These are phyloP conservation scores for Spea multiplicata DNA, from an alignment of 2,113 vertebrate species.

Conservation along the genomic window DNA sequence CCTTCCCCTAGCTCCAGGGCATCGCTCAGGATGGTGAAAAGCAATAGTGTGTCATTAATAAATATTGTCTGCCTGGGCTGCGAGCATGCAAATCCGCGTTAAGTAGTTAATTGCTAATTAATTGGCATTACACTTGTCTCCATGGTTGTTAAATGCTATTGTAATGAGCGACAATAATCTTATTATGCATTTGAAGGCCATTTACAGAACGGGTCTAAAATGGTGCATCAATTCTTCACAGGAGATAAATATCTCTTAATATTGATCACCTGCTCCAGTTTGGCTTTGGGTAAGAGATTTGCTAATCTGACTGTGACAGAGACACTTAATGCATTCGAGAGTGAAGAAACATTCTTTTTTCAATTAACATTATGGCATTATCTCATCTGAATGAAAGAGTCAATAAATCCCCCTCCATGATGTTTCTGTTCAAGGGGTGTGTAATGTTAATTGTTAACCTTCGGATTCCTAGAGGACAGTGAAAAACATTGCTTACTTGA, in stretches of 20 bases:
- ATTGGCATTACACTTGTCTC: constrained; percentile 11
- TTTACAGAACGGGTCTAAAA: constrained; percentile 5
- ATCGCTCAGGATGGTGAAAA: not conserved
- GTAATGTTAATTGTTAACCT: too few species aligned
- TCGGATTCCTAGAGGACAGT: too few species aligned
- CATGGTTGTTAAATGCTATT: constrained; percentile 22
- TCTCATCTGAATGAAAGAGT: too few species aligned
- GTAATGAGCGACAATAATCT: constrained; percentile 24
- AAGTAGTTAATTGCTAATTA: constrained; percentile 22
- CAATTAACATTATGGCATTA: too few species aligned
- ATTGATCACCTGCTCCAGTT: not conserved
- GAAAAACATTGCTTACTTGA: too few species aligned
- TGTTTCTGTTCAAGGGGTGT: not conserved
- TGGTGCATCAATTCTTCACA: not conserved
- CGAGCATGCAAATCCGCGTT: constrained; percentile 23
- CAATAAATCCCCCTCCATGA: too few species aligned
- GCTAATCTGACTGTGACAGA: not conserved
- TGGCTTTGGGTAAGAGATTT: not conserved
- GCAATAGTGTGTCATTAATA: not conserved
- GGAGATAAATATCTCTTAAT: not conserved
- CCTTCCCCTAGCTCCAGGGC: constrained; percentile 7
- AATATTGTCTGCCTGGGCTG: constrained; percentile 5
- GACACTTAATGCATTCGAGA: not conserved
- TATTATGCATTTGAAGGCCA: constrained; percentile 20
- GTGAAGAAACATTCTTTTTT: too few species aligned